These are phyloP conservation scores for Chionodraco myersi DNA, from an alignment of 2,113 vertebrate species.

Conservation along the genomic window DNA sequence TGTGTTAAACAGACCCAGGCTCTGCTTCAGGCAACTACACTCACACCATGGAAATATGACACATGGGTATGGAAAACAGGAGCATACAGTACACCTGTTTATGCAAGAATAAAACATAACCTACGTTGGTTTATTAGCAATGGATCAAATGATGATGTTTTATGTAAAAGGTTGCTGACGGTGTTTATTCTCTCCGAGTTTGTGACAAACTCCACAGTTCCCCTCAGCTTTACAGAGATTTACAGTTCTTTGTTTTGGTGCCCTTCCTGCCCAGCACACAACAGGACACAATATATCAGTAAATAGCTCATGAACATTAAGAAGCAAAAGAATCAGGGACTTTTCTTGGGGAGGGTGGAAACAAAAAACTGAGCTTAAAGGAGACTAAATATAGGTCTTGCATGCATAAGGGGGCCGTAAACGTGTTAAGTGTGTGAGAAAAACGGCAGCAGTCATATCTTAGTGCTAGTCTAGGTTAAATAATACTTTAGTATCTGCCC, in stretches of 20 bases:
- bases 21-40: conserved; percentile 46
- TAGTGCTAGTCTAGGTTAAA: neutral
- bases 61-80: neutral
- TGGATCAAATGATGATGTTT: neutral
- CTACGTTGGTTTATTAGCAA: neutral
- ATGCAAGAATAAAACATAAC: conserved; percentile 1
- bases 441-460: neutral
- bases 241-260: neutral
- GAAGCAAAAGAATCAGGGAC: neutral
- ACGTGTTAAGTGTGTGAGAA: neutral
- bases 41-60: conserved; percentile 46
- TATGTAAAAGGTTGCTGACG: neutral
- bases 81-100: neutral
- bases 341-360: neutral
- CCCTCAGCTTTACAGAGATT: neutral
- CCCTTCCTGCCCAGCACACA: neutral
- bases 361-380: neutral
- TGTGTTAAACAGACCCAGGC: conserved; percentile 72
- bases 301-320: neutral
- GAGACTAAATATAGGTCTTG: neutral
- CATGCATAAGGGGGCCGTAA: neutral
- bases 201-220: neutral
- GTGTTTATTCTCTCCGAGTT: neutral
- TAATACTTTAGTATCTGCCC: neutral
- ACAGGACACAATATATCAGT: neutral